Base-by-base conservation (phyloP, 2,888 invertebrate species). In the Catocala sponsa region DNA sequence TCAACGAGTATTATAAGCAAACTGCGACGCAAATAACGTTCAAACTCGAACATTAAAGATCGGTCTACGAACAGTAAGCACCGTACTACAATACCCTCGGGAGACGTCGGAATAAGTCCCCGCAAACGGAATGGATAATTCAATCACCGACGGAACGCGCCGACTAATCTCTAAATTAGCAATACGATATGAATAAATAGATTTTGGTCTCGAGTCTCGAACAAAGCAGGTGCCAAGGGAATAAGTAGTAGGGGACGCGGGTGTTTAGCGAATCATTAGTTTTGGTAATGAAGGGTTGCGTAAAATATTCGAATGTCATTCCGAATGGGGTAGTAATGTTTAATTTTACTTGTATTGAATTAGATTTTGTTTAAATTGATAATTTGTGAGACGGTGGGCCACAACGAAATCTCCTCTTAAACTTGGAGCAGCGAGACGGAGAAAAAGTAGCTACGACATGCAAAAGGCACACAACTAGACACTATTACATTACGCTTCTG, bases 181-280 rank as follows among this genome's bases (percentile, higher is more conserved):
- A 94, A 94, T 94, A 93, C 91, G 94, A 94, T 94, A 94, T 92
- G 85, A 91, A 90, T 91, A 91, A 91, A 91, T 91, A 91, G 91
- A 91, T 91, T 91, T 91, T 81, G 91, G 90, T 63, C 57, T 86
- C 82, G 10, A 44, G 44, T 79, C 35, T 38, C 75, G 84, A 84
- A 88, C 88, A 88, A 90, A 90, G 89, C 88, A 83, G 83, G 83
- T 82, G 87, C 74, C 90, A 67, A 75, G 91, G 91, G 91, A 91
- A 87, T 88, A 85, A 76, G 61, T 69, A 65, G 82, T 78, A 80
- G 79, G 80, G 80, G 78, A 68, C 53, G 61, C 65, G 63, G 68
- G 78, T 80, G 82, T 80, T 83, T 87, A 85, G 83, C 76, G 80
- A 83, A 79, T 85, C 88, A 89, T 91, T 92, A 90, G 85, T 81